Conservation (phyloP, 2,797 vertebrate genomes). For the Trachurus trachurus region DNA sequence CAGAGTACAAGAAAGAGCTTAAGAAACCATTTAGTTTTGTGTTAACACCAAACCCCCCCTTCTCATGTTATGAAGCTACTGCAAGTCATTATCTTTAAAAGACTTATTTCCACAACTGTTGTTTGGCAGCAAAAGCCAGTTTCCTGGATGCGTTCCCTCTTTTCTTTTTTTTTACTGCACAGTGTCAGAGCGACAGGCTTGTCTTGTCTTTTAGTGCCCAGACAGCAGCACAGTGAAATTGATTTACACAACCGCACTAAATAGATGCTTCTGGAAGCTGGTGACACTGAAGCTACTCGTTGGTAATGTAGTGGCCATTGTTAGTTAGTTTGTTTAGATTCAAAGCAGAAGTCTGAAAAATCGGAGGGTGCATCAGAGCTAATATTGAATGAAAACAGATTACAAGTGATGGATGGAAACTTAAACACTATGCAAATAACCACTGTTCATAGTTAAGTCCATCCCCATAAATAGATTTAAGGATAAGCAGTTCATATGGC, state of each 20-base stretch:
- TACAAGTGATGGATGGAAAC: no score
- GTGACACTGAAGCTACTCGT: not conserved
- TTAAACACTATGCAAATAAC: no score
- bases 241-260: not conserved
- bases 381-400: no score
- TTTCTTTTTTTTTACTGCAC: not conserved
- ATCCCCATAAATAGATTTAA: no score
- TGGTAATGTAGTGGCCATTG: no score
- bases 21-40: conserved; percentile 5
- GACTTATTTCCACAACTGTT: not conserved
- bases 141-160: not conserved
- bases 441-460: no score
- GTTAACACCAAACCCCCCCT: conserved; percentile 14
- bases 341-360: no score
- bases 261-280: not conserved
- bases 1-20: not conserved
- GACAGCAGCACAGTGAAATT: not conserved
- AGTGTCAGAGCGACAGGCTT: not conserved
- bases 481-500: no score
- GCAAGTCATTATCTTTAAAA: conserved; percentile 2
- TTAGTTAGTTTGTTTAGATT: no score
- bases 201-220: not conserved
- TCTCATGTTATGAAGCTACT: conserved; percentile 20
- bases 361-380: no score
- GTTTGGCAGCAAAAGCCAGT: not conserved